A percentile compares a stretch with the other conserved stretches of the same genome.
These are phyloP conservation scores for Megathymus violae DNA, from an alignment of 1,140 invertebrate genomes.

Conservation along the genomic window DNA sequence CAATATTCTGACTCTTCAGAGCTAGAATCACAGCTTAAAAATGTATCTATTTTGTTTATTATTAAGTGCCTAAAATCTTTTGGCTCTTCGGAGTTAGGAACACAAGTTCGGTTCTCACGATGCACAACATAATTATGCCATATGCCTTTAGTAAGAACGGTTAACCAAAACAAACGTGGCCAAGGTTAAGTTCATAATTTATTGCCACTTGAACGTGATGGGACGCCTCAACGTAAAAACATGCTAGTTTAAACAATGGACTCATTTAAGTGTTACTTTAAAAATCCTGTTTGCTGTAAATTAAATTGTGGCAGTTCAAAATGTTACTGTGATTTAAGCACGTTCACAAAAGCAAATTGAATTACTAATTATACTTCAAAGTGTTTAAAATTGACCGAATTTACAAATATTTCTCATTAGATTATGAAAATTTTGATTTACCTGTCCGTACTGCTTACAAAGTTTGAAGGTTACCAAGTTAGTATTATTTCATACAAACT, in stretches of 20 bases:
- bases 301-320: no score
- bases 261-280: constrained; percentile 41
- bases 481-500: no score
- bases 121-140: constrained; percentile 44
- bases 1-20: no score
- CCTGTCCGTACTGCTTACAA: no score
- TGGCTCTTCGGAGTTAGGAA: constrained; percentile 14
- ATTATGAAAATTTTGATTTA: not conserved
- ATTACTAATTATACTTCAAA: constrained; percentile 3
- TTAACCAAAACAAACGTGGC: constrained; percentile 77
- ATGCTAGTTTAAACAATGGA: constrained; percentile 68
- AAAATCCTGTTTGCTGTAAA: no score
- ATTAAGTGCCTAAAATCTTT: no score
- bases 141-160: constrained; percentile 57
- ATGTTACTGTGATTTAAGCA: not conserved
- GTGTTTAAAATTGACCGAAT: constrained; percentile 3
- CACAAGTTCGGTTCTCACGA: constrained; percentile 65
- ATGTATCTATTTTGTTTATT: no score
- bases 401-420: constrained; percentile 6
- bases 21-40: no score
- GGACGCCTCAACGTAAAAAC: constrained; percentile 51
- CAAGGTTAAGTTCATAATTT: constrained; percentile 82
- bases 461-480: no score
- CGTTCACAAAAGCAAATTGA: not conserved
- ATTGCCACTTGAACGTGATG: constrained; percentile 76